phyloP scores from a whole-genome alignment of 2,888 invertebrate species.

The Hyposoter didymator region DNA sequence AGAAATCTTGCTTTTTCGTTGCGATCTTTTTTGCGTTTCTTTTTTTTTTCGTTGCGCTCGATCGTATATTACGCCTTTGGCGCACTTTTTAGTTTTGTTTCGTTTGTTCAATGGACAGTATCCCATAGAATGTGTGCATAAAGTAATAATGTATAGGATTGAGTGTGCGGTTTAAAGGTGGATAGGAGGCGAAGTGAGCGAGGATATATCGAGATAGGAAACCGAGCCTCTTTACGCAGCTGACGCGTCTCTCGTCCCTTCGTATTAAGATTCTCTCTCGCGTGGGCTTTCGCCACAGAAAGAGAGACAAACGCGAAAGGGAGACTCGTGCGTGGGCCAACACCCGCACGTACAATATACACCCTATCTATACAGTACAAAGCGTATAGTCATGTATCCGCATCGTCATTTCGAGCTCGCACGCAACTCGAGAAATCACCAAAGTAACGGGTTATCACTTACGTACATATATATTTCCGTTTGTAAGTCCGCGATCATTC shows the following conservation, averaged over 20 bases:
- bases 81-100: not conserved
- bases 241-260: conserved; percentile 72
- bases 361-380: conserved; percentile 50
- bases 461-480: conserved; percentile 26
- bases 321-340: conserved; percentile 76
- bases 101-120: not conserved
- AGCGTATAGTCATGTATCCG: conserved; percentile 63
- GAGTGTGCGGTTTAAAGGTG: conserved; percentile 2
- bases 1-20: not conserved
- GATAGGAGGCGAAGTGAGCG: conserved; percentile 23
- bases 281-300: conserved; percentile 34
- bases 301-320: conserved; percentile 18
- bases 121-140: not conserved
- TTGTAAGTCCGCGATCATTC: conserved; percentile 64
- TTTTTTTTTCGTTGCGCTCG: not conserved
- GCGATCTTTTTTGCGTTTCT: not conserved
- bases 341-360: conserved; percentile 73
- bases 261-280: conserved; percentile 70
- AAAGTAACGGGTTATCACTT: conserved; percentile 58
- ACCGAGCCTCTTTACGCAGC: conserved; percentile 79
- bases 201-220: conserved; percentile 52
- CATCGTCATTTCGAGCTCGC: conserved; percentile 59
- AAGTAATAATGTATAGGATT: conserved; percentile 6
- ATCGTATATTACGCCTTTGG: not conserved
- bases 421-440: conserved; percentile 64